Evolutionary conservation across 2,888 invertebrate species (phyloP).

Genomic region (Macaria notata): DNA sequence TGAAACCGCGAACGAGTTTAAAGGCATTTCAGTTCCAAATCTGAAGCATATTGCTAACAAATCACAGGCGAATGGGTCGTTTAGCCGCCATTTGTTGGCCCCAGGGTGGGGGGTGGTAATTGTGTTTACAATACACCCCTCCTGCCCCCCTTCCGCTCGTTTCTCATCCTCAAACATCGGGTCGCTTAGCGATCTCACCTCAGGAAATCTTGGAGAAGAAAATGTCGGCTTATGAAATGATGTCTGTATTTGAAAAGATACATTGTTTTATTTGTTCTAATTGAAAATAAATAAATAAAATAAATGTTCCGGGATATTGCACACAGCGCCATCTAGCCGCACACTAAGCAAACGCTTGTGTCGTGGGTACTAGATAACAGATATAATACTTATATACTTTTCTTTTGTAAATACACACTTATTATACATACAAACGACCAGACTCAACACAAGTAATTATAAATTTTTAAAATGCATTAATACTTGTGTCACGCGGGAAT

Average conservation of each 20-base stretch:
- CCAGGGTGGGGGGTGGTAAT: constrained; percentile 65
- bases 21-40: constrained; percentile 72
- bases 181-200: constrained; percentile 72
- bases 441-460: too few relatives aligned
- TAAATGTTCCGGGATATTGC: too few relatives aligned
- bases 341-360: too few relatives aligned
- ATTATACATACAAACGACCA: too few relatives aligned
- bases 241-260: constrained; percentile 18
- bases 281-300: too few relatives aligned
- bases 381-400: too few relatives aligned
- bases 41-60: constrained; percentile 81
- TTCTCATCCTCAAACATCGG: constrained; percentile 72
- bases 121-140: constrained; percentile 71
- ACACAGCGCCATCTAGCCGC: too few relatives aligned
- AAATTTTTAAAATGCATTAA: too few relatives aligned
- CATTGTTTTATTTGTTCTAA: not conserved
- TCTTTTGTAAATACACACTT: too few relatives aligned
- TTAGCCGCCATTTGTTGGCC: constrained; percentile 78
- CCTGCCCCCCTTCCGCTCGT: constrained; percentile 64
- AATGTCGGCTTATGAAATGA: constrained; percentile 44
- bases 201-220: constrained; percentile 60
- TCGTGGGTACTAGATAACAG: too few relatives aligned
- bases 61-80: constrained; percentile 80
- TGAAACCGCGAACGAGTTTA: constrained; percentile 55
- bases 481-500: too few relatives aligned